phyloP scores from a whole-genome alignment of 2,888 invertebrate species.

The Anarsia innoxiella region DNA sequence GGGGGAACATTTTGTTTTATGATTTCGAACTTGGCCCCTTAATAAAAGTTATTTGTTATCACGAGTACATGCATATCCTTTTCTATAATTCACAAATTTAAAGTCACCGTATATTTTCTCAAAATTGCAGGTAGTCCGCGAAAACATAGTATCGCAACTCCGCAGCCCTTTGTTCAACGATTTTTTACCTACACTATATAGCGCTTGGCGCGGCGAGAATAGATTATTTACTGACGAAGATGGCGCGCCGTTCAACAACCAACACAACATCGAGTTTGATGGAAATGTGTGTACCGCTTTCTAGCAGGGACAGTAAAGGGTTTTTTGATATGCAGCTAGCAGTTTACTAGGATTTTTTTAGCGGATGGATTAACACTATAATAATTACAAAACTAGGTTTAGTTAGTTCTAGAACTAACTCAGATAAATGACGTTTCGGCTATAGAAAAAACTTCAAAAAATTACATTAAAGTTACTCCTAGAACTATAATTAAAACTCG shows the following conservation, averaged over 20 bases:
- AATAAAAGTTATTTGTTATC: no score
- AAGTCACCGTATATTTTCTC: background rate
- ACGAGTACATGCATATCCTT: no score
- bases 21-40: no score
- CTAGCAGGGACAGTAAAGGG: constrained; percentile 26
- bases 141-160: constrained; percentile 40
- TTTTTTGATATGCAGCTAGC: constrained; percentile 5
- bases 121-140: constrained; percentile 49
- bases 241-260: constrained; percentile 24
- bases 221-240: constrained; percentile 34
- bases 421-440: no score
- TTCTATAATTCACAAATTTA: background rate
- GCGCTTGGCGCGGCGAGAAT: constrained; percentile 49
- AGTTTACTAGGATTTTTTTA: no score
- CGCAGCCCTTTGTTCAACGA: constrained; percentile 62
- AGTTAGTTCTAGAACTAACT: no score
- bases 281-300: constrained; percentile 63
- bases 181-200: constrained; percentile 63
- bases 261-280: constrained; percentile 55
- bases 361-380: no score
- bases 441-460: no score
- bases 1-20: no score
- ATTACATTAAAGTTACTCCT: no score
- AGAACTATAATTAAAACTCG: no score
- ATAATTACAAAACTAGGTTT: no score